Percentiles rank a stretch among this genome's conserved stretches.
These are phyloP conservation scores for Drosophila merina DNA, from an alignment of 2,888 invertebrate genomes.

Conservation along the genomic window DNA sequence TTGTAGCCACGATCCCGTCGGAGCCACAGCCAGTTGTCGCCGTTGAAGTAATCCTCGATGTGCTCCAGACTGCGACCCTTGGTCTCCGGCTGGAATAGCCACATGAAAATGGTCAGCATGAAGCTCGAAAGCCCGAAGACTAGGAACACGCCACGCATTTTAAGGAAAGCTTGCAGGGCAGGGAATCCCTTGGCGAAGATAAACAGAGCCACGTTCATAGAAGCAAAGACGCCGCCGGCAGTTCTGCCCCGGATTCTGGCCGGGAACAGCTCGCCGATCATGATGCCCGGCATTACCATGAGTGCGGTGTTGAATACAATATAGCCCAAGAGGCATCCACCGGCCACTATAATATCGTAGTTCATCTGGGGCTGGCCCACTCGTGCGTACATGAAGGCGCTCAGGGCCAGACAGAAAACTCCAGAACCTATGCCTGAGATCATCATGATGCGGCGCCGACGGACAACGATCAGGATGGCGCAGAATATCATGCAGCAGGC, in stretches of 20 bases:
- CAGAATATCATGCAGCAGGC: conserved; percentile 88
- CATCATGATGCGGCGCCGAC: conserved; percentile 88
- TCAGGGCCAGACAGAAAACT: conserved; percentile 87
- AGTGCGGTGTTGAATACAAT: conserved; percentile 91
- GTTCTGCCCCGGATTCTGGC: conserved; percentile 89
- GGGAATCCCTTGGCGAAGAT: conserved; percentile 89
- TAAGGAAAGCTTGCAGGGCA: conserved; percentile 86
- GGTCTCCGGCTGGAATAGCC: conserved; percentile 89
- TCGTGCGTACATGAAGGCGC: conserved; percentile 84
- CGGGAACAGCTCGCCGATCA: conserved; percentile 91
- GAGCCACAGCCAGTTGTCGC: conserved; percentile 87
- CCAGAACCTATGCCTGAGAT: conserved; percentile 89
- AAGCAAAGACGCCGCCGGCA: conserved; percentile 89
- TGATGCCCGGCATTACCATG: conserved; percentile 90
- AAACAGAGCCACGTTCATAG: conserved; percentile 89
- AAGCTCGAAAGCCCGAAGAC: conserved; percentile 88
- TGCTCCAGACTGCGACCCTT: conserved; percentile 89
- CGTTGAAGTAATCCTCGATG: conserved; percentile 91
- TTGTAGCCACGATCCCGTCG: conserved; percentile 79
- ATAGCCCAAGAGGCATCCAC: conserved; percentile 86
- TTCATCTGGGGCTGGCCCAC: conserved; percentile 70
- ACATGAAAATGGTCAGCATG: conserved; percentile 87
- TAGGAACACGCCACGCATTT: conserved; percentile 88
- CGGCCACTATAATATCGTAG: conserved; percentile 75
- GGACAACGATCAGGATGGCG: conserved; percentile 87